Evolutionary conservation across 2,888 invertebrate species (phyloP).

Genomic region (Sphecodes monilicornis): DNA sequence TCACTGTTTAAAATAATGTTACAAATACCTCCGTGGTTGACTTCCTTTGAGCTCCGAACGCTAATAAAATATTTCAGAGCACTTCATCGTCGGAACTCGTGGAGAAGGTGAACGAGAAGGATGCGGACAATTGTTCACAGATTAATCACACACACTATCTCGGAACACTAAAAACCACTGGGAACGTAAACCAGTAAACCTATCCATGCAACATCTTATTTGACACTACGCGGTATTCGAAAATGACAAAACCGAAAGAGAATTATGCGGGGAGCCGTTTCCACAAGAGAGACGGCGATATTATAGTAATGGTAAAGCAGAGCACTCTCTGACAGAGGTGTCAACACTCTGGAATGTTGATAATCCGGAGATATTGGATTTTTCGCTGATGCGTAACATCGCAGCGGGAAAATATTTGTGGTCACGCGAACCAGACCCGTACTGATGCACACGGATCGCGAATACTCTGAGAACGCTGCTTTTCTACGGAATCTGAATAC

Average conservation of each 20-base stretch:
- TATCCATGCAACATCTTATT: constrained; percentile 57
- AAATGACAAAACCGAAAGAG: constrained; percentile 42
- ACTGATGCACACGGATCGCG: background rate
- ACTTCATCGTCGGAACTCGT: constrained; percentile 11
- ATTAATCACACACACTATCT: constrained; percentile 49
- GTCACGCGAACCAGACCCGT: constrained; percentile 2
- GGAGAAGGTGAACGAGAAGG: background rate
- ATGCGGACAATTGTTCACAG: constrained; percentile 21
- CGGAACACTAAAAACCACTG: constrained; percentile 52
- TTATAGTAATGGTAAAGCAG: constrained; percentile 64
- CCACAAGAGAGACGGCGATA: constrained; percentile 29
- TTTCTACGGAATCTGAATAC: constrained; percentile 54
- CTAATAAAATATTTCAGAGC: constrained; percentile 7
- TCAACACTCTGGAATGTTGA: constrained; percentile 83
- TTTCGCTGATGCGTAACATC: constrained; percentile 57
- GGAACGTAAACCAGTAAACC: constrained; percentile 53
- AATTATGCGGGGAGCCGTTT: constrained; percentile 6
- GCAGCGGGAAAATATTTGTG: constrained; percentile 40
- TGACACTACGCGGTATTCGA: constrained; percentile 60
- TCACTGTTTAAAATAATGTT: constrained; percentile 12
- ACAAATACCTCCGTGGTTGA: constrained; percentile 9
- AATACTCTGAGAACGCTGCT: constrained; percentile 11
- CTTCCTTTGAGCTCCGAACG: background rate
- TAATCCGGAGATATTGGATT: constrained; percentile 75
- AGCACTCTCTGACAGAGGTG: constrained; percentile 78